These are phyloP conservation scores for Orussus abietinus DNA, from an alignment of 1,140 invertebrate genomes.

Conservation along the genomic window DNA sequence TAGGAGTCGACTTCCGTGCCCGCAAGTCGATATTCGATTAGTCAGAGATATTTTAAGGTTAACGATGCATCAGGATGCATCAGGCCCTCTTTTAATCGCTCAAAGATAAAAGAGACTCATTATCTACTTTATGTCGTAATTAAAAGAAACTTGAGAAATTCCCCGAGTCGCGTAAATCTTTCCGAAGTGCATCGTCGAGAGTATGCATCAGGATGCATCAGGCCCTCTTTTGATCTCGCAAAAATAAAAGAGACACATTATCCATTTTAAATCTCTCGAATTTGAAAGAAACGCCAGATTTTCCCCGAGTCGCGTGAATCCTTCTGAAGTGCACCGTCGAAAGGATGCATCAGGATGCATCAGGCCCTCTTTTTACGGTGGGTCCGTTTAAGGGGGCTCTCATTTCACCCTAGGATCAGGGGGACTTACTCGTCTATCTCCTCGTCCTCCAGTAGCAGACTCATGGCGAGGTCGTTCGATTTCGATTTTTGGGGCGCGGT, in stretches of 20 bases:
- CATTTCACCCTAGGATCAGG: background rate
- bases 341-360: too few relatives aligned
- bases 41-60: too few relatives aligned
- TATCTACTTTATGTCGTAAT: background rate
- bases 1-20: too few relatives aligned
- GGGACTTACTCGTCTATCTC: constrained; percentile 40
- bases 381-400: too few relatives aligned
- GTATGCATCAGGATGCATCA: too few relatives aligned
- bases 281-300: constrained; percentile 9
- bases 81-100: background rate
- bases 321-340: too few relatives aligned
- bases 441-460: constrained; percentile 36
- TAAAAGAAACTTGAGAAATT: constrained; percentile 9
- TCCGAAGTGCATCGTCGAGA: too few relatives aligned
- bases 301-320: constrained; percentile 7
- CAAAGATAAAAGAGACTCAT: background rate
- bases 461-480: too few relatives aligned
- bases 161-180: constrained; percentile 1
- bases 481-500: too few relatives aligned
- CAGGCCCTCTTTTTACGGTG: too few relatives aligned
- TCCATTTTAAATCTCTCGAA: constrained; percentile 1
- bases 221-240: background rate
- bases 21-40: too few relatives aligned
- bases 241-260: background rate
- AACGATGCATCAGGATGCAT: too few relatives aligned